phyloP scores from a whole-genome alignment of 2,113 vertebrate genomes.

The Gymnorhina tibicen region DNA sequence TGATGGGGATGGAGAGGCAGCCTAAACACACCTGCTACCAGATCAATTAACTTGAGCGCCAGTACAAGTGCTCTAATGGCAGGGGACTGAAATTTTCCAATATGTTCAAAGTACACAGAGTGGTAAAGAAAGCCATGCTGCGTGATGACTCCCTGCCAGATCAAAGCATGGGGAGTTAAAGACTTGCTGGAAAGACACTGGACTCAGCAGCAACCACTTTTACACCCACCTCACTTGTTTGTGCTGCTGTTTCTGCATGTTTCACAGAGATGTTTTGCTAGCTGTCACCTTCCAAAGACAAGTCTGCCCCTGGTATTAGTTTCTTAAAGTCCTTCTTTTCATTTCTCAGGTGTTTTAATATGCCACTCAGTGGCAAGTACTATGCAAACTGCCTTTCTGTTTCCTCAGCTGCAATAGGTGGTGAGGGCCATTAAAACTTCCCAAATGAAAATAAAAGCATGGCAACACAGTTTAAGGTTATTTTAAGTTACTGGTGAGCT shows the following conservation, averaged over 20 bases:
- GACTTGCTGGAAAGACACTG: neutral
- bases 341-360: neutral
- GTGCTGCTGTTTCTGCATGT: neutral
- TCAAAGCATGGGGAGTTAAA: neutral
- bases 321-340: neutral
- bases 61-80: neutral
- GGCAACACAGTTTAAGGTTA: neutral
- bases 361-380: neutral
- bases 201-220: neutral
- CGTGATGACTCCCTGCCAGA: neutral
- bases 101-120: rapidly evolving
- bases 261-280: neutral
- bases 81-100: rapidly evolving
- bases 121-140: neutral
- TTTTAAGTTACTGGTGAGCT: neutral
- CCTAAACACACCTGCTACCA: neutral
- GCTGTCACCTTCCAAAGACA: neutral
- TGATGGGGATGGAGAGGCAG: neutral
- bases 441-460: neutral
- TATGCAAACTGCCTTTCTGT: neutral
- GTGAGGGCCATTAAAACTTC: neutral
- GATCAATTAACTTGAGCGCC: neutral
- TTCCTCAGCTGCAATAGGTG: neutral
- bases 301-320: neutral
- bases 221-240: neutral